Evolutionary conservation across 2,888 invertebrate species (phyloP), one percentile per base, ranked within the genome.

Genomic region (Galeruca laticollis): DNA sequence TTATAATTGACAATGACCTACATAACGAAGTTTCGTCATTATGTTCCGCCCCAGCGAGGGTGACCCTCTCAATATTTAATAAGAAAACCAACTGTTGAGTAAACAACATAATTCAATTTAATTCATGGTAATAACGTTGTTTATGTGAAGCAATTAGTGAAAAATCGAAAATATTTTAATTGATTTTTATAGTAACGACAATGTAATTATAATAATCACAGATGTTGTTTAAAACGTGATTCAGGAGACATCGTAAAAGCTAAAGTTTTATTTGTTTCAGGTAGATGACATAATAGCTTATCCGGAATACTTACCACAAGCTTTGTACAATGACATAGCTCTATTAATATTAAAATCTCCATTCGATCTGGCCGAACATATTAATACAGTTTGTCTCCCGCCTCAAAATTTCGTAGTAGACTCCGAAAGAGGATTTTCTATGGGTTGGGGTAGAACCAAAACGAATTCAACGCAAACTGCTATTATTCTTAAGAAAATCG

Each of bases 401-500:
- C 75, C 77, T 5, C 0, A 64, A 10, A 20, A 52, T 37, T 37
- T 37, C 26, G 20, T 6, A 20, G 37, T 15, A 20, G 26, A 33
- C 13, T 60, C 51, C 18, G 31, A 40, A 37, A 2, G 87, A 10
- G 94, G 94, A 83, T 87, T 89, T 72, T 93, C 92, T 1, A 90
- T 90, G 21, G 94, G 94, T 3, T 94, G 93, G 93, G 93, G 93
- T 35, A 93, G 78, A 56, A 73, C 76, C 56, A 73, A 72, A 0
- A 76, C 75, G 37, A 75, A 73, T 54, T 74, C 90, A 8, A 86
- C 88, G 5, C 92, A 90, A 79, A 90, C 91, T 54, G 91, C 91
- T 0, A 91, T 93, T 60, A 86, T 94, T 80, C 86, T 93, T 79
- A 94, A 94, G 85, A 90, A 91, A 80, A 88, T 94, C 2, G 90